Percentiles rank a stretch among this genome's conserved stretches.
Evolutionary conservation across 2,888 invertebrate genomes (phyloP).

Genomic region (Sepioteuthis lessoniana): DNA sequence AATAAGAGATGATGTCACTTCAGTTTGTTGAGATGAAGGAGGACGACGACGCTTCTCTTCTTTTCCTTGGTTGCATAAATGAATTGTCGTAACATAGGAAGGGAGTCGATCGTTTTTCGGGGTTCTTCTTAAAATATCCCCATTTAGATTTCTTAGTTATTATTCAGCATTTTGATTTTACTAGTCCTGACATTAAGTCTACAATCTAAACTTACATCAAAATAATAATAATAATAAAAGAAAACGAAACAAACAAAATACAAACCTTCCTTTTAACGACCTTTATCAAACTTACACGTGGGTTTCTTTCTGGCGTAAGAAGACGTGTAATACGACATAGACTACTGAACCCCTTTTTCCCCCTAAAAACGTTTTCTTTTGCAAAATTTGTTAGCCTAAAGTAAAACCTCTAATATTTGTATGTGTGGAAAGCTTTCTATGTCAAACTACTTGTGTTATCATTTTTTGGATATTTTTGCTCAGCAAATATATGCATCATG

Average conservation of each 20-base stretch:
- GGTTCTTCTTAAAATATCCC: background rate
- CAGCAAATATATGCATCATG: too few species aligned
- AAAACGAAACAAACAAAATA: too few species aligned
- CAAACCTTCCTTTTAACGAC: background rate
- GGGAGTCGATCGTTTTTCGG: background rate
- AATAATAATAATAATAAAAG: too few species aligned
- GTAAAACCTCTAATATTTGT: too few species aligned
- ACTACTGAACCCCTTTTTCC: too few species aligned
- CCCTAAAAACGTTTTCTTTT: too few species aligned
- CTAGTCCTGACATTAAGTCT: background rate
- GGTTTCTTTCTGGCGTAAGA: background rate
- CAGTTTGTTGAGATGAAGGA: background rate
- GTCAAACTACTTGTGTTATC: too few species aligned
- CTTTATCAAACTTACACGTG: background rate
- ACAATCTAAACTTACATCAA: background rate
- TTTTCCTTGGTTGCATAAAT: background rate
- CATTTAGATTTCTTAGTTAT: background rate
- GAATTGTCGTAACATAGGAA: background rate
- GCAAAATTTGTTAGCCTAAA: too few species aligned
- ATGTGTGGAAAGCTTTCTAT: too few species aligned
- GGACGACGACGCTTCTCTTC: background rate
- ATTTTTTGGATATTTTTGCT: too few species aligned
- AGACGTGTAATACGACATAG: too few species aligned
- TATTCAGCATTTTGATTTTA: background rate
- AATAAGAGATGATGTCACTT: background rate